Evolutionary conservation across 2,113 vertebrate species (phyloP).

Genomic region (Microtus ochrogaster): DNA sequence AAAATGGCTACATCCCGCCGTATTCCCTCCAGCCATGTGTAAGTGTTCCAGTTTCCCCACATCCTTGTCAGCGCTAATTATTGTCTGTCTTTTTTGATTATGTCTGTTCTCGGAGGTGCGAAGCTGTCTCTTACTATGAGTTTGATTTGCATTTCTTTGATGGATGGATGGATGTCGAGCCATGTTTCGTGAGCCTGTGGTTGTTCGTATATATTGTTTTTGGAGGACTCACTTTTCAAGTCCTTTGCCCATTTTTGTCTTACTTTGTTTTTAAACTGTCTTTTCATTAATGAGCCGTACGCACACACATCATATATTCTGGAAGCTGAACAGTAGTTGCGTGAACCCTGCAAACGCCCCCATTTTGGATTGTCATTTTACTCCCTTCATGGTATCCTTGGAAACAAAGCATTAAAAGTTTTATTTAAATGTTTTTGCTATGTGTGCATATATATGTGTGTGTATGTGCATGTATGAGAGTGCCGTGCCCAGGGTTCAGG

Average conservation of each 20-base stretch:
- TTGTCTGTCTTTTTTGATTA: background rate
- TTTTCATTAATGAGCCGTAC: background rate
- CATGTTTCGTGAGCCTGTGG: background rate
- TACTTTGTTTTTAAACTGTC: background rate
- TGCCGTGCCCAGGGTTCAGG: background rate
- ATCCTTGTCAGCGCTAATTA: background rate
- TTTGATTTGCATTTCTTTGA: background rate
- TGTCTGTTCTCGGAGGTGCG: background rate
- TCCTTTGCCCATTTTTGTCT: background rate
- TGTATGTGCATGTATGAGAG: no score
- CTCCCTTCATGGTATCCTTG: background rate
- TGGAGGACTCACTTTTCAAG: background rate
- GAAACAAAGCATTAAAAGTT: background rate
- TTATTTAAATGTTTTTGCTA: background rate
- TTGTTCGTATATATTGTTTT: background rate
- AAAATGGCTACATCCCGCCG: background rate
- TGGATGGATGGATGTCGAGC: background rate
- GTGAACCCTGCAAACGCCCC: background rate
- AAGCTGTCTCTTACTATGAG: background rate
- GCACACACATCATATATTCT: background rate
- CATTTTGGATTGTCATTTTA: background rate
- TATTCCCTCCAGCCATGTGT: background rate
- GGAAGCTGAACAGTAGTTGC: background rate
- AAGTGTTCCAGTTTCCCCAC: background rate
- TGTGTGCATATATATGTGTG: background rate